Base-by-base conservation (phyloP, 2,113 vertebrate species). In the Mustela nigripes region DNA sequence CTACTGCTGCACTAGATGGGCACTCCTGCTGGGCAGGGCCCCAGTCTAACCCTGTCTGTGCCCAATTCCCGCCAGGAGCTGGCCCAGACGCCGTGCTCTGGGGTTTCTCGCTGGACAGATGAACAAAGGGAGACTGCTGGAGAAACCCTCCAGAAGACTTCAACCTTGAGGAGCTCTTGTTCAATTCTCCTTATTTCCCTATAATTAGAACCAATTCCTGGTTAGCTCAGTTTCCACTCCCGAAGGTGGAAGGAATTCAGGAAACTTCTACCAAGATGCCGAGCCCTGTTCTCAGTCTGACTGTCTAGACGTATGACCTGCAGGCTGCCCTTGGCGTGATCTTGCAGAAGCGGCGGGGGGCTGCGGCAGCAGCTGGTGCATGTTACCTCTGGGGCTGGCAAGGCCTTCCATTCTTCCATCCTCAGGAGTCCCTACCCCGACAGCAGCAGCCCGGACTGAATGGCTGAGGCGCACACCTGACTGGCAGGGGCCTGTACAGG, bases 151-250 rank as follows among this genome's bases (percentile, higher is more conserved):
- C 26, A 18, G 74, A 82, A 85, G 81, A 93, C 53, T 42, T 93
- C 89, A 94, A 82, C 96, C 96, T 96, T 97, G 97, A 96, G 81
- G 56, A 88, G 69, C 90, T 98, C 97, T 92, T 74, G 86, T 97
- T 96, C 94, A 97, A 97, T 96, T 98, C 94, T 95, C 93, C 92
- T 96, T 95, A 96, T 92, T 97, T 97, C 96, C 89, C 93, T 93
- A 73, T 97, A 98, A 98, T 98, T 97, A 97, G 93, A 97, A 96
- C 94, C 95, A 98, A 98, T 96, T 97, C 94, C 76, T 93, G 74
- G n/a, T 94, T 91, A 98, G 97, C 65, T 96, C 94, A 97, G 78
- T 98, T 98, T 98, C 98, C 97, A 98, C 97, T 98, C 93, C 93
- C 21, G 26, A 95, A 96, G 96, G 95, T 97, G 95, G 85, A 97